Evolutionary conservation across 2,797 vertebrate species (phyloP), one percentile per base, ranked within the genome.

Genomic region (Meriones psammophilus): DNA sequence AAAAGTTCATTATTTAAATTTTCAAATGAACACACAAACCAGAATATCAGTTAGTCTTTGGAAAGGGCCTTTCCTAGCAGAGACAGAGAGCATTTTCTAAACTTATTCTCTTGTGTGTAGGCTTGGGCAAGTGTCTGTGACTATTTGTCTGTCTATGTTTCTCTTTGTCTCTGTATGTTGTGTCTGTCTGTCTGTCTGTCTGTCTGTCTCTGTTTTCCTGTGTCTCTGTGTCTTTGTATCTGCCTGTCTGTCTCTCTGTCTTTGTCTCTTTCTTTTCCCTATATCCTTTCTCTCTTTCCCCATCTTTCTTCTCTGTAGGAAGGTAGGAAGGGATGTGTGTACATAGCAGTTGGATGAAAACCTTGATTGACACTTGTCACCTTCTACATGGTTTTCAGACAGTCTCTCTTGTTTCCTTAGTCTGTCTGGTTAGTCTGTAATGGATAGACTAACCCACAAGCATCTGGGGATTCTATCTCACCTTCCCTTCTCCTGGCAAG

Each of bases 221-320:
- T 79, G 4, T 79, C 1, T 62, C n/a, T 39, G 14, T 73, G 17
- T 73, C 2, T 71, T 12, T 36, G 2, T 73, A 17, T 39, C 22
- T 76, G 4, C 10, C 20, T 42, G 10, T 24, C 20, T 42, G 7
- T 73, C 71, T 42, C 10, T 77, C 24, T 68, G 12, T 68, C 26
- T 71, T 15, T 69, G 6, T 71, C 17, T 69, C 2, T 69, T 30
- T n/a, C 1, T 71, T 17, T 36, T 1, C n/a, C n/a, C n/a, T 0
- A 33, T 50, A 8, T 50, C 8, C 33, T n/a, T 0, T 39, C 1
- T 74, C 0, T 13, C 36, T 74, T 1, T 74, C 20, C 4, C 0
- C 39, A 8, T 50, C 50, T 50, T 50, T 50, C 50, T 50, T 58
- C 56, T 58, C 14, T 58, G 56, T 58, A 58, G 56, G 17, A 15